Base-by-base conservation (phyloP, 2,797 vertebrate species). In the Anisognathus igniventris region DNA sequence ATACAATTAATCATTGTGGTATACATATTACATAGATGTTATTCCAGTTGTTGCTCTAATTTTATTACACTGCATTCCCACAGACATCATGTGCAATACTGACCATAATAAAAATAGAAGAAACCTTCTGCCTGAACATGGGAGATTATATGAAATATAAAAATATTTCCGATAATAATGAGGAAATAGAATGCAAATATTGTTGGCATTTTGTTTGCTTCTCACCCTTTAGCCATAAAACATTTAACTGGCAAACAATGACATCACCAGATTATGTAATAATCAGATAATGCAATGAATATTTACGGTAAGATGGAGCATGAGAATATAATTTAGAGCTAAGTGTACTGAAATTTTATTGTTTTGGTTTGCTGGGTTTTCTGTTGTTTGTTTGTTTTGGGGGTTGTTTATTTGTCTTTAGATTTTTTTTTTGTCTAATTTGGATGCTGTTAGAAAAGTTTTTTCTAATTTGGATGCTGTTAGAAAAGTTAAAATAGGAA, bases 81-180 rank as follows among this genome's bases (percentile, higher is more conserved):
- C 30, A 68, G 8, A 70, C 20, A 68, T 3, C 20, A 42, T 45
- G 39, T 67, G 14, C 22, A 58, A 30, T n/a, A 86, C 6, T 70
- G 37, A n/a, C 13, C 5, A 16, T 20, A 81, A 68, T 5, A 58
- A 76, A 92, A 70, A 22, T 21, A 13, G 28, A 85, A 51, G 10
- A 67, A 89, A 58, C 3, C 10, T 7, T n/a, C 15, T 51, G 23
- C 5, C 25, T 64, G 50, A 78, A 54, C 3, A 28, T 16, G 9
- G 30, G 7, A 65, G 7, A 78, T 35, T 4, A 61, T 16, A 74
- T 9, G 10, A 67, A 47, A 33, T 44, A 18, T 12, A 44, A 22
- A 33, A 37, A 15, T 19, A 11, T 17, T 17, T 51, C 6, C 20
- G 33, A 13, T 0, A 0, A 17, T 62, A 40, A 31, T 47, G 15